Conservation (phyloP, 1,140 invertebrate species). For the Asobara japonica region DNA sequence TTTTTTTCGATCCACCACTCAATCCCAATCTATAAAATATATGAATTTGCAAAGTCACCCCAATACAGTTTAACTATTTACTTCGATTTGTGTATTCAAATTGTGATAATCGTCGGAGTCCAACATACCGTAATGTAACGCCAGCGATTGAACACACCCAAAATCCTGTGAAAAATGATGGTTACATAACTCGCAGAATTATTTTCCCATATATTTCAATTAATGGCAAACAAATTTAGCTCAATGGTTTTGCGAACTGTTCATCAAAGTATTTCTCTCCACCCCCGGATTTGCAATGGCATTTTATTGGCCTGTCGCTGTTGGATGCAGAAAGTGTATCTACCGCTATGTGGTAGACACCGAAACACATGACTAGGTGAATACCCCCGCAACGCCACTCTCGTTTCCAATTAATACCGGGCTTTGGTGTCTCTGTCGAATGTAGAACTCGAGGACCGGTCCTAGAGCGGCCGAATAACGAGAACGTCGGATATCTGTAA, state of each 20-base stretch:
- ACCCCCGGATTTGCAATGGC: background rate
- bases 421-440: background rate
- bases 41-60: too few species aligned
- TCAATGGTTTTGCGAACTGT: background rate
- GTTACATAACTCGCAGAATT: background rate
- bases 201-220: background rate
- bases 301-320: background rate
- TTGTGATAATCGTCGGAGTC: too few species aligned
- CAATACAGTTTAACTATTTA: too few species aligned
- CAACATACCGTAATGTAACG: too few species aligned
- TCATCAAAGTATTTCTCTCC: background rate
- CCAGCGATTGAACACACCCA: too few species aligned
- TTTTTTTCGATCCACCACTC: too few species aligned
- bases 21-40: too few species aligned
- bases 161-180: too few species aligned
- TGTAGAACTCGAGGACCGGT: background rate
- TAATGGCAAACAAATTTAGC: background rate
- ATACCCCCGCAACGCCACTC: background rate
- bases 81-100: too few species aligned
- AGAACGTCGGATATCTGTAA: constrained; percentile 1
- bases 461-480: background rate
- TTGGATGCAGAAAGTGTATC: background rate
- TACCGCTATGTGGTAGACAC: background rate
- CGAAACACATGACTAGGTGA: background rate
- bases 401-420: constrained; percentile 2